These are phyloP conservation scores for Sebastes schlegelii DNA, from an alignment of 2,113 vertebrate species.

Conservation along the genomic window DNA sequence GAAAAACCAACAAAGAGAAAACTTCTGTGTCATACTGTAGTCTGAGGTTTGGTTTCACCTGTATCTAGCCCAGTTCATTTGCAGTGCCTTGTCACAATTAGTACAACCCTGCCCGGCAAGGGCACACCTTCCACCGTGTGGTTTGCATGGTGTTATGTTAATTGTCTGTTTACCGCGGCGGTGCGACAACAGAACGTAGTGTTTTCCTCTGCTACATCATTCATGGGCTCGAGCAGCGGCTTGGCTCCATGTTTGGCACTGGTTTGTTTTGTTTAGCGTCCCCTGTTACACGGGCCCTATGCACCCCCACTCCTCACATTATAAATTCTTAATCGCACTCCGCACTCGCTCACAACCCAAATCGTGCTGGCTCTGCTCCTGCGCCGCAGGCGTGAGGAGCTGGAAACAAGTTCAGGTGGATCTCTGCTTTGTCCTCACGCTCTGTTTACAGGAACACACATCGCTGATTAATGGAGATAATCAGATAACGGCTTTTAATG, in stretches of 20 bases:
- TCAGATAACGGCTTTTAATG: slow-evolving; percentile 73
- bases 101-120: not conserved
- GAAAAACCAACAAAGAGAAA: slow-evolving; percentile 20
- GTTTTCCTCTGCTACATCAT: slow-evolving; percentile 74
- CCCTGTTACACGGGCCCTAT: slow-evolving; percentile 45
- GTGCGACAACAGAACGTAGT: slow-evolving; percentile 62
- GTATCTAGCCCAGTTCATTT: slow-evolving; percentile 18
- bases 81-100: slow-evolving; percentile 40
- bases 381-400: slow-evolving; percentile 31
- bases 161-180: slow-evolving; percentile 67
- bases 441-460: slow-evolving; percentile 68
- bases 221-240: slow-evolving; percentile 61
- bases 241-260: slow-evolving; percentile 64
- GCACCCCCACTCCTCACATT: slow-evolving; percentile 50
- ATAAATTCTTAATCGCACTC: slow-evolving; percentile 75
- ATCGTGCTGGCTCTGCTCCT: slow-evolving; percentile 36
- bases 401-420: slow-evolving; percentile 58
- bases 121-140: slow-evolving; percentile 31
- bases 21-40: not conserved
- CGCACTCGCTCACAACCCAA: slow-evolving; percentile 43
- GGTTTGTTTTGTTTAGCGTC: slow-evolving; percentile 72
- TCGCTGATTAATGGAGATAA: slow-evolving; percentile 72
- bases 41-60: slow-evolving; percentile 20
- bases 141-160: slow-evolving; percentile 58
- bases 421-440: slow-evolving; percentile 60